Conservation (phyloP, 2,797 vertebrate genomes). For the Poliocrania exsul region DNA sequence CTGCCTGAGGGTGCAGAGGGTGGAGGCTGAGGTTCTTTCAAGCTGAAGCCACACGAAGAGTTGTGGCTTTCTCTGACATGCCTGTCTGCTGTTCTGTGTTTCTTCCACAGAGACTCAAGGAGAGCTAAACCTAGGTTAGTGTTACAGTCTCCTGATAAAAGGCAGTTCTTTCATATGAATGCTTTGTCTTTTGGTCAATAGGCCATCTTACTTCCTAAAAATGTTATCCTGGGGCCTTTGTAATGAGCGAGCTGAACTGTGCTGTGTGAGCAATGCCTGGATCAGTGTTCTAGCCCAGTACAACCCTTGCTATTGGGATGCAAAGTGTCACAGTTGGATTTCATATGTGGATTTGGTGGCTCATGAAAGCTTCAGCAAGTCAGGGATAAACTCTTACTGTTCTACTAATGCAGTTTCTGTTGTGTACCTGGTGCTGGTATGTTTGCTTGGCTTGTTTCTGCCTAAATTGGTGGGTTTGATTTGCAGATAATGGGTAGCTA, state of each 20-base stretch:
- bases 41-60: background rate
- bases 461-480: background rate
- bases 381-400: background rate
- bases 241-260: background rate
- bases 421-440: background rate
- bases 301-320: background rate
- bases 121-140: background rate
- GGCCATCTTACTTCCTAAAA: background rate
- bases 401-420: background rate
- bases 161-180: background rate
- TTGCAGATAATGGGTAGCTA: background rate
- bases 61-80: background rate
- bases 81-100: background rate
- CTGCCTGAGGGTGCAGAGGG: background rate
- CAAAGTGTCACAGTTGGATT: background rate
- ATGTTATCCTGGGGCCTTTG: background rate
- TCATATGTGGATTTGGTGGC: background rate
- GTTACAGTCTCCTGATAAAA: background rate
- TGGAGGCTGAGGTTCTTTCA: background rate
- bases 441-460: background rate
- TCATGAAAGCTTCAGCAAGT: background rate
- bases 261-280: background rate
- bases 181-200: background rate
- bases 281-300: accelerated
- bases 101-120: background rate